A percentile compares a stretch with the other conserved stretches of the same genome.
phyloP scores from a whole-genome alignment of 2,888 invertebrate genomes.

The Gerris lacustris region DNA sequence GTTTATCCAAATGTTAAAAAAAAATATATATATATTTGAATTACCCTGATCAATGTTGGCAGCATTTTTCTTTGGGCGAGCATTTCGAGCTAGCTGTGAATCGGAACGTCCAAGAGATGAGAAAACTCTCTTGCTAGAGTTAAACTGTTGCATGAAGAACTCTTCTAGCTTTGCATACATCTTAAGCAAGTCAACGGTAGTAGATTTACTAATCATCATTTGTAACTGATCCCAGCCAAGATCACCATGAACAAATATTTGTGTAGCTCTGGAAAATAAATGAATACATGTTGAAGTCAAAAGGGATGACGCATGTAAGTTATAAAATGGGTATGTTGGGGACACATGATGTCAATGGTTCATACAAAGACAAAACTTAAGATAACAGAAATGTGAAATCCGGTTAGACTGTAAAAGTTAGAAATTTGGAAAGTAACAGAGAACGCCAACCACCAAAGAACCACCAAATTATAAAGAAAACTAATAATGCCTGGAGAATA shows the following conservation, averaged over 20 bases:
- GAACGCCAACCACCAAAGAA: no score
- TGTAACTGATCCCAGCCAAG: conserved; percentile 92
- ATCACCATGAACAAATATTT: conserved; percentile 84
- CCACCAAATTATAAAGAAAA: no score
- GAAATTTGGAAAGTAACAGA: no score
- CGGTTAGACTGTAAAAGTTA: no score
- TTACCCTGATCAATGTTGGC: neutral
- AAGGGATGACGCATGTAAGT: neutral
- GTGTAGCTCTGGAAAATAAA: conserved; percentile 53
- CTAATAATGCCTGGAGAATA: no score
- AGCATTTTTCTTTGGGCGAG: neutral
- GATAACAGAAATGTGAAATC: no score
- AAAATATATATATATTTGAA: neutral
- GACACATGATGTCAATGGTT: no score
- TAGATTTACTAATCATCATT: conserved; percentile 91
- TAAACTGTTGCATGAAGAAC: conserved; percentile 96
- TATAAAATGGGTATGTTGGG: no score
- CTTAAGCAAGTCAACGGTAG: conserved; percentile 90
- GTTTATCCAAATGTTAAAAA: neutral
- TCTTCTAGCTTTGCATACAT: conserved; percentile 94
- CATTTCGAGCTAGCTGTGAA: neutral
- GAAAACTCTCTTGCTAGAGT: conserved; percentile 85
- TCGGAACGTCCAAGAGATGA: conserved; percentile 43
- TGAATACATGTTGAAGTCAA: neutral
- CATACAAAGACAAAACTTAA: no score